These are phyloP conservation scores for Criorhina ranunculi DNA, from an alignment of 2,888 invertebrate species.

Conservation along the genomic window DNA sequence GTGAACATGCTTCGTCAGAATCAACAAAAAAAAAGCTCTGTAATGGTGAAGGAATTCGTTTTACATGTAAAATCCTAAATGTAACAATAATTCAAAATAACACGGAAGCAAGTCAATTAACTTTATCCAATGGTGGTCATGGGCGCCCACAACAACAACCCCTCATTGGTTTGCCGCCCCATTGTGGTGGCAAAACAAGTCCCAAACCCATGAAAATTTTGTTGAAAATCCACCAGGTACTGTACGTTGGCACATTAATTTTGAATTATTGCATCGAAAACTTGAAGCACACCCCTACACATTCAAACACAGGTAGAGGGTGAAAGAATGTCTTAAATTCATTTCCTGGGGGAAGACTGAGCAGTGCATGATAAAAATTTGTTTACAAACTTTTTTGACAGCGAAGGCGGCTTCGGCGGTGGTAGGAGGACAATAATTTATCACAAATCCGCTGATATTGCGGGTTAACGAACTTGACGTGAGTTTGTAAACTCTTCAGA, in stretches of 20 bases:
- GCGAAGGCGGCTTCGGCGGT: too few relatives aligned
- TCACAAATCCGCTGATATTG: background rate
- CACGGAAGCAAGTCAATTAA: constrained; percentile 70
- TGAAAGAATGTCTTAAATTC: background rate
- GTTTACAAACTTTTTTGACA: constrained; percentile 28
- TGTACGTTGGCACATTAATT: constrained; percentile 62
- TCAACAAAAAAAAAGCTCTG: too few relatives aligned
- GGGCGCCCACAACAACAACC: constrained; percentile 8
- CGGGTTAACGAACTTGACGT: constrained; percentile 19
- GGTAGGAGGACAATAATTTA: background rate
- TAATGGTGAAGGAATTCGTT: background rate
- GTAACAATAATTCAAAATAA: constrained; percentile 58
- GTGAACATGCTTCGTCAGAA: too few relatives aligned
- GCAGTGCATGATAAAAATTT: constrained; percentile 46
- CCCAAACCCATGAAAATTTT: constrained; percentile 35
- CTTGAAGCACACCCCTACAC: constrained; percentile 10
- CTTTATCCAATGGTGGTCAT: constrained; percentile 9
- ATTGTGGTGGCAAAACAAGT: constrained; percentile 21
- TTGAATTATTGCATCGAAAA: constrained; percentile 49
- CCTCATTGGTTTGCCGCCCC: constrained; percentile 4
- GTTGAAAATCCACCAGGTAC: constrained; percentile 50
- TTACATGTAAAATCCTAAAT: constrained; percentile 51
- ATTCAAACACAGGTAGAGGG: constrained; percentile 18
- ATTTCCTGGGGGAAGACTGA: constrained; percentile 30
- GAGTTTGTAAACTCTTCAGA: background rate